Percentiles rank a stretch among this genome's conserved stretches.
phyloP scores from a whole-genome alignment of 2,888 invertebrate species.

The Spodoptera exigua region DNA sequence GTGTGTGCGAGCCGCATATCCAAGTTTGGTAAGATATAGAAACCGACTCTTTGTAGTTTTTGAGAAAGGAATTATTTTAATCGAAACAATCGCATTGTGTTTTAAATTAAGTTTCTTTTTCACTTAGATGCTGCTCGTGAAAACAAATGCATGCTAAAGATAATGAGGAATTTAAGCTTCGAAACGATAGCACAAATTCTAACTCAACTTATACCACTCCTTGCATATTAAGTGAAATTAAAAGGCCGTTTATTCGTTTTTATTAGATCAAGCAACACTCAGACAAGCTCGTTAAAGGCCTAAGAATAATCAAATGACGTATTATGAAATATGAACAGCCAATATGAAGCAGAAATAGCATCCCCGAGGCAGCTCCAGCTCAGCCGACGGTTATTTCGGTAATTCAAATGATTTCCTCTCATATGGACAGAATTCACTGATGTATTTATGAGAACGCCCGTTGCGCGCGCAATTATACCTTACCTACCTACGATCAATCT shows the following conservation, averaged over 20 bases:
- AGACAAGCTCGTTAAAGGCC: conserved; percentile 40
- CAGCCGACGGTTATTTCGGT: conserved; percentile 55
- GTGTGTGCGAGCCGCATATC: conserved; percentile 64
- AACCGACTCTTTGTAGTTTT: conserved; percentile 55
- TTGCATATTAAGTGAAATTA: conserved; percentile 33
- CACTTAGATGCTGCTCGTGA: conserved; percentile 16
- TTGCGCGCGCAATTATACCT: conserved; percentile 41
- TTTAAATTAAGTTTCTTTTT: not conserved
- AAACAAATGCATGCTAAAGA: conserved; percentile 19
- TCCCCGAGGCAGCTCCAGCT: conserved; percentile 36
- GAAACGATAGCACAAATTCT: conserved; percentile 6
- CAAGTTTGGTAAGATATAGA: conserved; percentile 70
- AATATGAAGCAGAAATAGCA: conserved; percentile 61
- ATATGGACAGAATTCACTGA: conserved; percentile 45
- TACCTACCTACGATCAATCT: conserved; percentile 30
- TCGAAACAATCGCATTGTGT: conserved; percentile 42
- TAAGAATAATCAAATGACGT: conserved; percentile 55
- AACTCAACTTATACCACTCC: conserved; percentile 1
- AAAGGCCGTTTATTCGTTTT: conserved; percentile 32
- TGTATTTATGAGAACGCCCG: conserved; percentile 42
- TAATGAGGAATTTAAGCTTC: conserved; percentile 12
- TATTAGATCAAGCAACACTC: conserved; percentile 30
- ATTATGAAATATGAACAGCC: conserved; percentile 57
- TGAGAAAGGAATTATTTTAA: conserved; percentile 62
- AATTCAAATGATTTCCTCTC: conserved; percentile 56